phyloP scores from a whole-genome alignment of 2,888 invertebrate genomes.

The Patella pellucida region DNA sequence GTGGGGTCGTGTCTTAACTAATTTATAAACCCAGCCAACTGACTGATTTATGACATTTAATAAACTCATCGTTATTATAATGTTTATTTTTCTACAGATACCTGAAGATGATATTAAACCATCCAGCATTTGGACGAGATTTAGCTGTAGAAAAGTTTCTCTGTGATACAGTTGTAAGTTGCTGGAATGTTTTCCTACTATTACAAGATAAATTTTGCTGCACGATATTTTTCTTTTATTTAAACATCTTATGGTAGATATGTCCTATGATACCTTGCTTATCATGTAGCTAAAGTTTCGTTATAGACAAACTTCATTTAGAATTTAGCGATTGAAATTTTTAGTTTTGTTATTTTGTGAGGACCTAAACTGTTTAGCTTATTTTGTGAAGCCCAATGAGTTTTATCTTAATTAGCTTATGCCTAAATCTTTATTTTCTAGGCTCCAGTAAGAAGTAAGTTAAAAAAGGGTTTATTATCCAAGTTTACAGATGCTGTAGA shows the following conservation, averaged over 20 bases:
- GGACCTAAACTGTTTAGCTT: no score
- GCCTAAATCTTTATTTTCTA: slow-evolving; percentile 31
- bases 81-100: slow-evolving; percentile 53
- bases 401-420: not conserved
- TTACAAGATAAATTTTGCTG: not conserved
- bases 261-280: not conserved
- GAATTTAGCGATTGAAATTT: no score
- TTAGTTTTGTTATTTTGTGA: no score
- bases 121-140: slow-evolving; percentile 67
- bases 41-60: no score
- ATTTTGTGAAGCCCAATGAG: no score
- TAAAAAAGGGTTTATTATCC: slow-evolving; percentile 68
- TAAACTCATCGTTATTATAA: no score
- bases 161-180: slow-evolving; percentile 64
- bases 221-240: not conserved
- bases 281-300: no score
- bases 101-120: slow-evolving; percentile 62
- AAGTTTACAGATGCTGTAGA: slow-evolving; percentile 67
- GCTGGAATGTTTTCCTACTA: no score
- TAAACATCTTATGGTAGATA: not conserved
- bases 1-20: no score
- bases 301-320: no score
- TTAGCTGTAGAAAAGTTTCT: slow-evolving; percentile 65
- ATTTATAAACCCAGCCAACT: no score
- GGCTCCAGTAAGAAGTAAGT: slow-evolving; percentile 67